Percentiles rank a stretch among this genome's conserved stretches.
Evolutionary conservation across 2,888 invertebrate species (phyloP).

Genomic region (Stegana nigrithorax): DNA sequence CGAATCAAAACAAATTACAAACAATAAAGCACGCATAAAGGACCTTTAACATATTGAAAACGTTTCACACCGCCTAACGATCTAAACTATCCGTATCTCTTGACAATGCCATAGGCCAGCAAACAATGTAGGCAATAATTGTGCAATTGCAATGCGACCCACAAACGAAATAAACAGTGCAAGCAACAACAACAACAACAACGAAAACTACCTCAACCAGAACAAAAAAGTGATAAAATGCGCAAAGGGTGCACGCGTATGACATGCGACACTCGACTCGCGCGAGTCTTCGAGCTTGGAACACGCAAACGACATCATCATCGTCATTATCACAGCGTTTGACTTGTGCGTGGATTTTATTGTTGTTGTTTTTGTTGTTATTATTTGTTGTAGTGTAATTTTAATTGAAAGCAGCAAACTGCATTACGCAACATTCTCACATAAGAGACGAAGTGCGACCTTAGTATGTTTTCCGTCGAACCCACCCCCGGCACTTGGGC

Average conservation of each 20-base stretch:
- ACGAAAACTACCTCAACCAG: background rate
- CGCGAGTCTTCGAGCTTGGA: background rate
- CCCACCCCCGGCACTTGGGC: conserved; percentile 60
- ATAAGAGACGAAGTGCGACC: conserved; percentile 33
- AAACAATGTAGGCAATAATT: conserved; percentile 62
- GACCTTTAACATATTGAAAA: conserved; percentile 53
- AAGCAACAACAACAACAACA: background rate
- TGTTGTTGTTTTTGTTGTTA: no score
- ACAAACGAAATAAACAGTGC: background rate
- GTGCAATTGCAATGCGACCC: conserved; percentile 52
- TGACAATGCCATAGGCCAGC: conserved; percentile 11
- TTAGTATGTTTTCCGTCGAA: conserved; percentile 35
- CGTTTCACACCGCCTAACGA: conserved; percentile 22
- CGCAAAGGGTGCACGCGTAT: conserved; percentile 22
- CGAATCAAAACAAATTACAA: conserved; percentile 56
- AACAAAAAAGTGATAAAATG: conserved; percentile 23
- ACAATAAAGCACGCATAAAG: conserved; percentile 35
- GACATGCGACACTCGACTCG: conserved; percentile 14
- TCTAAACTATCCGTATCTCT: background rate
- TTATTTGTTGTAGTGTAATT: conserved; percentile 17
- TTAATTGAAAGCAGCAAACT: conserved; percentile 43
- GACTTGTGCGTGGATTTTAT: conserved; percentile 42
- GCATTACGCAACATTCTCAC: no score
- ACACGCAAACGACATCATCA: conserved; percentile 10
- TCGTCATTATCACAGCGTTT: conserved; percentile 32